Percentiles rank a stretch among this genome's conserved stretches.
Conservation (phyloP, 2,113 vertebrate species). For the Uria aalge region DNA sequence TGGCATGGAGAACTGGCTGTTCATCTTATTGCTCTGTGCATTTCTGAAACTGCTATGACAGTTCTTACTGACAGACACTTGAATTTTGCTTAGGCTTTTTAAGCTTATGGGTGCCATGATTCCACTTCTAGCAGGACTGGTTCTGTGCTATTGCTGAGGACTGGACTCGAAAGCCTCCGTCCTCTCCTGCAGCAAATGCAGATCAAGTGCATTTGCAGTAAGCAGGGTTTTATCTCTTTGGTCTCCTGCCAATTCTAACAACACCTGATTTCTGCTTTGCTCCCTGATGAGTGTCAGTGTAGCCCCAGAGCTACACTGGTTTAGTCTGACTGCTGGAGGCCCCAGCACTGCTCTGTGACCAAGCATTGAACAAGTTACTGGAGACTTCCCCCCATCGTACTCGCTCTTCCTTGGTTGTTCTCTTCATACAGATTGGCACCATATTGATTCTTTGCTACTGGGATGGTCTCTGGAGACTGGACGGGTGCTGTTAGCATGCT, state of each 20-base stretch:
- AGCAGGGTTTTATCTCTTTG: background rate
- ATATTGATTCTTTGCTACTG: background rate
- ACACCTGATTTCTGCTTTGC: rapidly evolving
- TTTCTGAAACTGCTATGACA: background rate
- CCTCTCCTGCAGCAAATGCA: background rate
- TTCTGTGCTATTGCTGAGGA: background rate
- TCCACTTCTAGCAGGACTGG: background rate
- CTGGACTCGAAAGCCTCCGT: background rate
- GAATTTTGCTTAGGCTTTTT: background rate
- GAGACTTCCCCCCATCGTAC: background rate
- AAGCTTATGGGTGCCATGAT: background rate
- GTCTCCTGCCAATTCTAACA: background rate
- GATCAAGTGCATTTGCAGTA: background rate
- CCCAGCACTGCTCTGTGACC: background rate
- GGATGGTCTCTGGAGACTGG: background rate
- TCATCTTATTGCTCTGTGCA: background rate
- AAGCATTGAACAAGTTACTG: background rate
- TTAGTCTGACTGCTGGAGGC: background rate
- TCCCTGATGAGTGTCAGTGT: background rate
- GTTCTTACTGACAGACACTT: background rate
- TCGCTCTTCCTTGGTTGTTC: background rate
- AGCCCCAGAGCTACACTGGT: background rate
- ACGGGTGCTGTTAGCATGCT: background rate
- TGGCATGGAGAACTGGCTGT: background rate
- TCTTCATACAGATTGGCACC: background rate